Conservation (phyloP, 2,888 invertebrate genomes). For the Mythimna loreyi region DNA sequence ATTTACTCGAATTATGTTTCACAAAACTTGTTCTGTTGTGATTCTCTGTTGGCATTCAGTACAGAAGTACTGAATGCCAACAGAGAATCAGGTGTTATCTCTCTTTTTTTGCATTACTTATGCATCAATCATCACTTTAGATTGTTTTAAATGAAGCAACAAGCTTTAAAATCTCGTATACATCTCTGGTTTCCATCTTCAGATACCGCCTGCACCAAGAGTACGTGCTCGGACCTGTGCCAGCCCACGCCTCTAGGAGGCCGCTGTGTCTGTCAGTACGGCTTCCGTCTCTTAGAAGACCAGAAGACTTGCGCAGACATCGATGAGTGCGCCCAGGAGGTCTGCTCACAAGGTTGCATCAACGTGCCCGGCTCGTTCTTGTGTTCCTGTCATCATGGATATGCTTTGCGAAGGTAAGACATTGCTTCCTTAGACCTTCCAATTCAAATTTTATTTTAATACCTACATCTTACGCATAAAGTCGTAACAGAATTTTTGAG, state of each 20-base stretch:
- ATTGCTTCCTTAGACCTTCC: not conserved
- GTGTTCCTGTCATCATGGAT: slow-evolving; percentile 92
- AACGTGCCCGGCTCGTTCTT: slow-evolving; percentile 90
- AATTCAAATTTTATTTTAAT: not conserved
- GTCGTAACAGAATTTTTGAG: too few relatives aligned
- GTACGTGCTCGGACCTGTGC: slow-evolving; percentile 88
- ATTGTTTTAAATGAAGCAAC: too few relatives aligned
- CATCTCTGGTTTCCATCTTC: not conserved
- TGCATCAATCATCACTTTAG: too few relatives aligned
- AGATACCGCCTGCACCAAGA: slow-evolving; percentile 68
- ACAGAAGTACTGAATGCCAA: too few relatives aligned
- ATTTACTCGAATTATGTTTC: too few relatives aligned
- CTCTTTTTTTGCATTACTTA: too few relatives aligned
- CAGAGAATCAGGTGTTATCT: too few relatives aligned
- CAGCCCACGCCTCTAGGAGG: slow-evolving; percentile 92
- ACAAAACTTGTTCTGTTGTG: too few relatives aligned
- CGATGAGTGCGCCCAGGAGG: slow-evolving; percentile 92
- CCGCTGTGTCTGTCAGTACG: slow-evolving; percentile 92
- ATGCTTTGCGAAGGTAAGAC: slow-evolving; percentile 83
- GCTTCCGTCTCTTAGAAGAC: slow-evolving; percentile 90
- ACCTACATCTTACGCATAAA: too few relatives aligned
- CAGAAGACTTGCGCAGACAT: slow-evolving; percentile 92
- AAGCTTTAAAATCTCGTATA: too few relatives aligned
- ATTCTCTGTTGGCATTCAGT: too few relatives aligned
- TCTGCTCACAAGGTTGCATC: slow-evolving; percentile 93